Evolutionary conservation across 2,888 invertebrate genomes (phyloP).

Genomic region (Patella caerulea): DNA sequence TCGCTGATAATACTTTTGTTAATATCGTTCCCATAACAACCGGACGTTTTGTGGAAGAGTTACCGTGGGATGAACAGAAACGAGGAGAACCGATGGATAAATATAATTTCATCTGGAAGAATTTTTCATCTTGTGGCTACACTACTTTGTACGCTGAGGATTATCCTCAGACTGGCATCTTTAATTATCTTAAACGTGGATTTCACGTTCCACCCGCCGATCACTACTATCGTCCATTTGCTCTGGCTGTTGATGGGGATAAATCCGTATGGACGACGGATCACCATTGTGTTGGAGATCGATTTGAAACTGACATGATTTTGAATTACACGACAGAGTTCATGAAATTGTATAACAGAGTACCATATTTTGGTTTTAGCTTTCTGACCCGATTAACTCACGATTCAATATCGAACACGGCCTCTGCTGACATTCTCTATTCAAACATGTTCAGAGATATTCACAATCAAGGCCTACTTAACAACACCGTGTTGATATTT

Average conservation of each 20-base stretch:
- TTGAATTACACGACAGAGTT: constrained; percentile 76
- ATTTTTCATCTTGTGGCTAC: constrained; percentile 81
- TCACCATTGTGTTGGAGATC: constrained; percentile 77
- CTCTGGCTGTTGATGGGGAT: constrained; percentile 73
- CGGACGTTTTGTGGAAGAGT: constrained; percentile 31
- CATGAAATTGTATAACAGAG: constrained; percentile 75
- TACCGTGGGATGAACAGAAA: constrained; percentile 23
- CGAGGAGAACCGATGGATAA: constrained; percentile 25
- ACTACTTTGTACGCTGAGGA: constrained; percentile 87
- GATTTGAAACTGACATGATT: constrained; percentile 80
- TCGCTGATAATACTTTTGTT: constrained; percentile 93
- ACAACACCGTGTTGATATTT: constrained; percentile 49
- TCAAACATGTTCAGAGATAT: constrained; percentile 75
- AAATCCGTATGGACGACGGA: constrained; percentile 36
- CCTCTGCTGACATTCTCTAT: constrained; percentile 80
- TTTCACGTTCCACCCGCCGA: constrained; percentile 85
- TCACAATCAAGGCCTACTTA: constrained; percentile 54
- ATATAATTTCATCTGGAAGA: constrained; percentile 86
- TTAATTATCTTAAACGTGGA: constrained; percentile 82
- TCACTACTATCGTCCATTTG: constrained; percentile 84
- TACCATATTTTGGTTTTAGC: constrained; percentile 84
- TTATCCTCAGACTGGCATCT: constrained; percentile 81
- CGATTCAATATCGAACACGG: constrained; percentile 85
- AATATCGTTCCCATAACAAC: constrained; percentile 85
- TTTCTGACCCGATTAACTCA: constrained; percentile 89